These are phyloP conservation scores for Mastigias papua DNA, from an alignment of 30 jellyfish, hydroid and myxozoan species.

Conservation along the genomic window DNA sequence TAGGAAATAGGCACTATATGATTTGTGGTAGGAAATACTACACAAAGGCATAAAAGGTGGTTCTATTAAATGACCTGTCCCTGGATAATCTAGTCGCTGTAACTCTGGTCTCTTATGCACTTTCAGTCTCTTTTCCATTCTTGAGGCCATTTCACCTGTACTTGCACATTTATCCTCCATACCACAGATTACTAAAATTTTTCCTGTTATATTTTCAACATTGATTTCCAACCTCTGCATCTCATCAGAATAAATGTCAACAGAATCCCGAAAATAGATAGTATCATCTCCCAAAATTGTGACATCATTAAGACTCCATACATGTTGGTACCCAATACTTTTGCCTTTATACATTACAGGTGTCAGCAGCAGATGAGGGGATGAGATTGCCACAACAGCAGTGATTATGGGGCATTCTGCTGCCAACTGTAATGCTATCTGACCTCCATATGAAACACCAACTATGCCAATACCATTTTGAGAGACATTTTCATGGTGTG, in stretches of 20 bases:
- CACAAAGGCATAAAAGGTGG: slow-evolving; percentile 86
- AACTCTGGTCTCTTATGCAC: not conserved
- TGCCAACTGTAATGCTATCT: slow-evolving; percentile 55
- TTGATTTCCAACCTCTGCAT: slow-evolving; percentile 6
- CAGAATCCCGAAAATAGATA: not conserved
- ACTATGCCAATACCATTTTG: slow-evolving; percentile 57
- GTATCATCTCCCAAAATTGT: slow-evolving; percentile 10
- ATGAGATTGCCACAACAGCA: slow-evolving; percentile 56
- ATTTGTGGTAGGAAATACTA: slow-evolving; percentile 31
- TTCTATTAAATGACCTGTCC: slow-evolving; percentile 84
- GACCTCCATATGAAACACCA: slow-evolving; percentile 75
- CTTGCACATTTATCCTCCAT: slow-evolving; percentile 24
- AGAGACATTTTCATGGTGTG: slow-evolving; percentile 47
- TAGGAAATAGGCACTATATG: not conserved
- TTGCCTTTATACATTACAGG: slow-evolving; percentile 23
- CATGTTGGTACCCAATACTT: slow-evolving; percentile 11
- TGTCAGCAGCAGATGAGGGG: not conserved
- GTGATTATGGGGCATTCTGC: slow-evolving; percentile 31
- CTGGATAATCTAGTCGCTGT: slow-evolving; percentile 49
- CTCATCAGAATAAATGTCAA: not conserved
- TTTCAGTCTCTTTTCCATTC: slow-evolving; percentile 24
- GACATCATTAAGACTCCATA: not conserved
- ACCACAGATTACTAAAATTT: slow-evolving; percentile 36
- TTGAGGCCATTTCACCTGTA: not conserved
- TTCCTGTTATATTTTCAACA: slow-evolving; percentile 56